Conservation (phyloP, 2,113 vertebrate genomes). For the Melanerpes formicivorus region DNA sequence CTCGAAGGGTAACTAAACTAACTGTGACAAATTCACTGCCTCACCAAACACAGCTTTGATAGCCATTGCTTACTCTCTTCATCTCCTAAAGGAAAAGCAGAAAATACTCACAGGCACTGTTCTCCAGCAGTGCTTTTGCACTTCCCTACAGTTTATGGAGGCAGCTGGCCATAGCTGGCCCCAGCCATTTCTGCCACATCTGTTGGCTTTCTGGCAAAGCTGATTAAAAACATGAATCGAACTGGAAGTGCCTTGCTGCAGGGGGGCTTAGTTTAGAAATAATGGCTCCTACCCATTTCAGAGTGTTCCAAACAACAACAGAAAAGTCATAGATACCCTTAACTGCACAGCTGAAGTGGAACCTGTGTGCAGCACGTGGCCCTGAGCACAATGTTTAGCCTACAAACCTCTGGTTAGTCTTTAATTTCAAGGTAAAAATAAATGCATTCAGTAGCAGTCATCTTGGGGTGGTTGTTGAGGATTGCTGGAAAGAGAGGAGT, state of each 20-base stretch:
- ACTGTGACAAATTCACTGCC: accelerated
- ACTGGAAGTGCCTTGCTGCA: background rate
- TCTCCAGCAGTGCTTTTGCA: background rate
- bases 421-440: background rate
- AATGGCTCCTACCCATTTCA: background rate
- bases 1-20: background rate
- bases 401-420: background rate
- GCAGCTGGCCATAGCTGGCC: background rate
- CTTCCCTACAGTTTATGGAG: background rate
- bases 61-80: background rate
- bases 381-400: background rate
- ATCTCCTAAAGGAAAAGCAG: background rate
- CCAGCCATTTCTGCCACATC: background rate
- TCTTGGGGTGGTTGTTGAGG: background rate
- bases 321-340: background rate
- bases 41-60: background rate
- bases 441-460: background rate
- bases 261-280: background rate
- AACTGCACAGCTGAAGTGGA: background rate
- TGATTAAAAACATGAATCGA: background rate
- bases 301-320: background rate
- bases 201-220: background rate
- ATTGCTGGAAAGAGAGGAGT: background rate
- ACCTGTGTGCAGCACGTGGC: background rate
- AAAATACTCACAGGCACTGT: background rate